A percentile compares a stretch with the other conserved stretches of the same genome.
These are phyloP conservation scores for Meloidogyne chitwoodi DNA, from an alignment of 1,140 invertebrate species.

Conservation along the genomic window DNA sequence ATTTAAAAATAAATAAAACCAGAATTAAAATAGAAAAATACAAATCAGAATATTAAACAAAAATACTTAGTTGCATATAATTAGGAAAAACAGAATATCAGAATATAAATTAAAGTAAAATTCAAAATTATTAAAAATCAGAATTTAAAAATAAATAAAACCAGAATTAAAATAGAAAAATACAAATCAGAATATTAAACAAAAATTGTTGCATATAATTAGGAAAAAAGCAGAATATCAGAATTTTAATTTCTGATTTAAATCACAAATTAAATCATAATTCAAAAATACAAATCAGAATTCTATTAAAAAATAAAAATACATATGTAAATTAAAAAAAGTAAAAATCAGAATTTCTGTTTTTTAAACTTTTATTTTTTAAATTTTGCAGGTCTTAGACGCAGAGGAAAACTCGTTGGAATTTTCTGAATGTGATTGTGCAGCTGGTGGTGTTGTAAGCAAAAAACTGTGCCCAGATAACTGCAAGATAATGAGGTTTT, in stretches of 20 bases:
- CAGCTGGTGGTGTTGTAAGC: constrained; percentile 42
- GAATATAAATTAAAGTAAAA: too few species aligned
- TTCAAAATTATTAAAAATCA: too few species aligned
- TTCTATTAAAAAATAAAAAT: too few species aligned
- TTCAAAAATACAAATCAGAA: too few species aligned
- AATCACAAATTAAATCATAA: too few species aligned
- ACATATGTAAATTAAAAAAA: too few species aligned
- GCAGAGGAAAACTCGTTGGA: constrained; percentile 25
- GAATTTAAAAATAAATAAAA: neutral
- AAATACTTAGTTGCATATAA: too few species aligned
- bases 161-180: neutral
- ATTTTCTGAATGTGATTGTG: constrained; percentile 56
- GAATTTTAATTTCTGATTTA: neutral
- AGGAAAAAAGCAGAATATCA: too few species aligned
- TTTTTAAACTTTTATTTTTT: neutral
- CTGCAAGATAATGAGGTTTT: constrained; percentile 20
- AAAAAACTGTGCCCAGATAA: constrained; percentile 44
- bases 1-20: neutral
- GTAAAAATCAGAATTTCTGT: too few species aligned
- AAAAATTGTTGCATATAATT: too few species aligned
- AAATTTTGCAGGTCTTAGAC: neutral
- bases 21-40: constrained; percentile 18
- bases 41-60: neutral
- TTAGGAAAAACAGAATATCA: too few species aligned
- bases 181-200: constrained; percentile 26